A percentile compares a stretch with the other conserved stretches of the same genome.
These are phyloP conservation scores for Meloidogyne chitwoodi DNA, from an alignment of 1,140 invertebrate genomes.

Conservation along the genomic window DNA sequence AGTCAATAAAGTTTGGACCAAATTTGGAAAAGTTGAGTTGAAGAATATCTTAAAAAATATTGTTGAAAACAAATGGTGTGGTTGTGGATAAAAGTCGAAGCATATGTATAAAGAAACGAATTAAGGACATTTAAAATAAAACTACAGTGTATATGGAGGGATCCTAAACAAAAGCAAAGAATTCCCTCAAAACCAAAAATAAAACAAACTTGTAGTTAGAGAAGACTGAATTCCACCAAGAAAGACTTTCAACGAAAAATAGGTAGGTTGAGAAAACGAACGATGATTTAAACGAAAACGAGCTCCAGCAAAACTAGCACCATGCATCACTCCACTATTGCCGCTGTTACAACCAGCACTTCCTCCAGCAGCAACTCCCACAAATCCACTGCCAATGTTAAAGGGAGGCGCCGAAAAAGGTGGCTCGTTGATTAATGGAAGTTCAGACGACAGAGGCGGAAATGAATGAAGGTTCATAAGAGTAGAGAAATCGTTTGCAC, in stretches of 20 bases:
- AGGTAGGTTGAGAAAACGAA: not conserved
- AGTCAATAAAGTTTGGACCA: constrained; percentile 20
- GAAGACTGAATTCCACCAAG: constrained; percentile 18
- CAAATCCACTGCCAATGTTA: not conserved
- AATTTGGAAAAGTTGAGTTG: constrained; percentile 23
- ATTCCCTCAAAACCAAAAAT: not conserved
- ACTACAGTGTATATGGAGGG: not conserved
- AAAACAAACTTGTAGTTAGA: constrained; percentile 12
- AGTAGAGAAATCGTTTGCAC: not conserved
- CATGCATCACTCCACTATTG: not conserved
- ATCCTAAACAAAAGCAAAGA: not conserved
- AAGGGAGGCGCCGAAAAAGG: not conserved
- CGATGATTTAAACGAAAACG: not conserved
- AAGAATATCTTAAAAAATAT: constrained; percentile 15
- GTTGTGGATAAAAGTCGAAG: not conserved
- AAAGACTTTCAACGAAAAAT: constrained; percentile 25
- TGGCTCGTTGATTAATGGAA: not conserved
- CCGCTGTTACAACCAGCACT: not conserved
- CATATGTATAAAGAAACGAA: too few relatives aligned
- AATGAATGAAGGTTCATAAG: not conserved
- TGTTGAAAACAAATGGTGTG: not conserved
- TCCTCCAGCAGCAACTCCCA: not conserved
- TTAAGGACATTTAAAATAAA: too few relatives aligned
- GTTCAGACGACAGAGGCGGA: not conserved
- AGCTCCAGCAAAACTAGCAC: not conserved